A percentile compares a stretch with the other conserved stretches of the same genome.
Conservation (phyloP, 1,140 invertebrate genomes). For the Psilanteris sp. region DNA sequence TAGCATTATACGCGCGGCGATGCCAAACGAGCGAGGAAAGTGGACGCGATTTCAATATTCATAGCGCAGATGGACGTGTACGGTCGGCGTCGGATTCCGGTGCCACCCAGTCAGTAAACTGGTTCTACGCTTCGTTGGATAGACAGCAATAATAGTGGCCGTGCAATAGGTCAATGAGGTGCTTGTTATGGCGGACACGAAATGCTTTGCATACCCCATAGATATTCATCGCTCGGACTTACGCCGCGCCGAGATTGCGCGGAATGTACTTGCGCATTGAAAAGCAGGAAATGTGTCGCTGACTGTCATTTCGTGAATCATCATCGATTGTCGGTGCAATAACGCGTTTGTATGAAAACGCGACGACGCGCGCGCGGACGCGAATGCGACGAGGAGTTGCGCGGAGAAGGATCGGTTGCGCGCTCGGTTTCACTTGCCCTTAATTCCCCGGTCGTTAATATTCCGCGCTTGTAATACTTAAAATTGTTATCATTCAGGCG, state of each 20-base stretch:
- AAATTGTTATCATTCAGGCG: constrained; percentile 53
- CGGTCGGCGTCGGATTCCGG: constrained; percentile 61
- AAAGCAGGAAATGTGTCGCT: constrained; percentile 55
- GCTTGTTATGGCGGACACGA: constrained; percentile 78
- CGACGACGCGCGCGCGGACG: not conserved
- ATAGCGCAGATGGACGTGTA: constrained; percentile 43
- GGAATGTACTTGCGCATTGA: constrained; percentile 56
- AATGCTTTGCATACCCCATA: constrained; percentile 78
- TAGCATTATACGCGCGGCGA: constrained; percentile 35
- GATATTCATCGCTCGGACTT: constrained; percentile 73
- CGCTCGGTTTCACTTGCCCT: constrained; percentile 25
- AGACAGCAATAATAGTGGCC: constrained; percentile 68
- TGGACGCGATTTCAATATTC: constrained; percentile 64
- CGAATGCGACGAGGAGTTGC: too few relatives aligned
- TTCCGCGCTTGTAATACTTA: constrained; percentile 53
- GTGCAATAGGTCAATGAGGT: constrained; percentile 78
- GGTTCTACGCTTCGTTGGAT: constrained; percentile 68
- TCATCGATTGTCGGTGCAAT: constrained; percentile 21
- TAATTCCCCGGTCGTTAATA: constrained; percentile 40
- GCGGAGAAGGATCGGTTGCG: not conserved
- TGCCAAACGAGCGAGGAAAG: constrained; percentile 53
- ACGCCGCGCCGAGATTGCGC: constrained; percentile 55
- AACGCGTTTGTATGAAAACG: not conserved
- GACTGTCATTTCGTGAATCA: constrained; percentile 47
- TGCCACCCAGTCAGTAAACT: constrained; percentile 74